Conservation (phyloP, 1,140 invertebrate species). For the Dolichoris vasculosae region DNA sequence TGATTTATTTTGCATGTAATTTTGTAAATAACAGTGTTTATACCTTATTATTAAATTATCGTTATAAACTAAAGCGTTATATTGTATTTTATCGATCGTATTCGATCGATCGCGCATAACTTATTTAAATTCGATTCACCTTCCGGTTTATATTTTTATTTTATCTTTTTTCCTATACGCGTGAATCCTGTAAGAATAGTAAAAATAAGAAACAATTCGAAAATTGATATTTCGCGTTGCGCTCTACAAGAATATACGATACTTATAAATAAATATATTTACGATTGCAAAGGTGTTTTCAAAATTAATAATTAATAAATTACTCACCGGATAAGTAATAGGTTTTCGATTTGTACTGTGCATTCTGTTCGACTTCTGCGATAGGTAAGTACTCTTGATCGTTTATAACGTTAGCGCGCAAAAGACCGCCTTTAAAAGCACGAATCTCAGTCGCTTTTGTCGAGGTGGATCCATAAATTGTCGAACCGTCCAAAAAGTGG, state of each 20-base stretch:
- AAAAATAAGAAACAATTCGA: no score
- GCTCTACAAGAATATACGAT: neutral
- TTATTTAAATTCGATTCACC: no score
- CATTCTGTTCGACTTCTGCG: conserved; percentile 48
- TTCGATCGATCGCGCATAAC: no score
- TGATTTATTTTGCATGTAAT: neutral
- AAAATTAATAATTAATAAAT: conserved; percentile 7
- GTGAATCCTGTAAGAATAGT: no score
- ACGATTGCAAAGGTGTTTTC: neutral
- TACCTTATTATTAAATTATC: no score
- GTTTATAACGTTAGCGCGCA: conserved; percentile 63
- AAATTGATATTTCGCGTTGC: no score
- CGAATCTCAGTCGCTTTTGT: conserved; percentile 70
- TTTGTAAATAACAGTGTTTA: neutral
- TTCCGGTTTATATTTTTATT: no score
- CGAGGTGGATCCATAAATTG: conserved; percentile 80
- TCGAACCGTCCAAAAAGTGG: conserved; percentile 82
- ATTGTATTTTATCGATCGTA: no score
- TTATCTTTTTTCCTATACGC: no score
- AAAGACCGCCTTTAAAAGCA: conserved; percentile 69
- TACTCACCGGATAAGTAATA: conserved; percentile 68
- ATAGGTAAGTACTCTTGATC: conserved; percentile 63
- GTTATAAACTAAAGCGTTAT: no score
- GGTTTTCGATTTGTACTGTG: conserved; percentile 55
- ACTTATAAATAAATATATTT: neutral